Percentiles rank a stretch among this genome's conserved stretches.
Evolutionary conservation across 2,797 vertebrate species (phyloP).

Genomic region (Typhlichthys eigenmanni): DNA sequence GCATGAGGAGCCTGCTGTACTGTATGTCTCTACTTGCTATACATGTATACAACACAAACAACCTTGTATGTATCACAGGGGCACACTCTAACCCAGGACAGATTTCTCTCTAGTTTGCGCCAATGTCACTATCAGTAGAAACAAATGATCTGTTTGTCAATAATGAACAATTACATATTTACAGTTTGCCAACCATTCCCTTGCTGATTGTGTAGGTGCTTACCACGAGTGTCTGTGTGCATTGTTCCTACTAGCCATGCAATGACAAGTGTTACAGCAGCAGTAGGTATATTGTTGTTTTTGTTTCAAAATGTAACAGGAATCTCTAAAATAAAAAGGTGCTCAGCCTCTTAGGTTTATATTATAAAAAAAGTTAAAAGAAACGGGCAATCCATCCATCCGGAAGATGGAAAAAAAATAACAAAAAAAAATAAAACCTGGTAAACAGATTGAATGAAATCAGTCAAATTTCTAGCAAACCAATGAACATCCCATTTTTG

Average conservation of each 20-base stretch:
- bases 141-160: constrained; percentile 66
- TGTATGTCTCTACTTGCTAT: constrained; percentile 72
- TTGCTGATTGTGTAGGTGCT: constrained; percentile 59
- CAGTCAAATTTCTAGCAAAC: constrained; percentile 67
- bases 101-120: constrained; percentile 68
- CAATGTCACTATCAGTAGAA: constrained; percentile 72
- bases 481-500: constrained; percentile 49
- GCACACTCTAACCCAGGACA: constrained; percentile 64
- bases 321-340: constrained; percentile 68
- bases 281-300: constrained; percentile 68
- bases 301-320: constrained; percentile 66
- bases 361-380: constrained; percentile 75
- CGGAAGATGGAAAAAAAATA: constrained; percentile 57
- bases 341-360: constrained; percentile 71
- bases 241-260: constrained; percentile 80
- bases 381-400: constrained; percentile 74
- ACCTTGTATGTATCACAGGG: constrained; percentile 59
- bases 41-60: constrained; percentile 78
- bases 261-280: constrained; percentile 77
- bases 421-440: constrained; percentile 29
- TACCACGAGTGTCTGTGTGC: constrained; percentile 68
- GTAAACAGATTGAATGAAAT: constrained; percentile 50
- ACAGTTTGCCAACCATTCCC: constrained; percentile 65
- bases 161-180: constrained; percentile 79
- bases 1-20: constrained; percentile 59